phyloP scores from a whole-genome alignment of 2,888 invertebrate species.

The Creontiades dilutus region DNA sequence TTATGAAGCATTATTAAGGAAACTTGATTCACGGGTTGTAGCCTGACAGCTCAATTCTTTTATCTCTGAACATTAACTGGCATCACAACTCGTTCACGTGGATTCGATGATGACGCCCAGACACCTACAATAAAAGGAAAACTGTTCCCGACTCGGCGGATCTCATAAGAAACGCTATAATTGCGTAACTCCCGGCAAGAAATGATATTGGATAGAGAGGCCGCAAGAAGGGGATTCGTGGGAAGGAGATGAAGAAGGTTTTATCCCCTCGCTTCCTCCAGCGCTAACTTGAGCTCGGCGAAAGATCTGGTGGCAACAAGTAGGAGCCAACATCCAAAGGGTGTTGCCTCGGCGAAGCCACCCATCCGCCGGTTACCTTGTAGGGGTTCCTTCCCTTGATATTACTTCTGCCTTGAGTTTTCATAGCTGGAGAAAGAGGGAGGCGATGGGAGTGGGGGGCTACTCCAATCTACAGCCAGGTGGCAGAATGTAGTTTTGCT shows the following conservation, averaged over 20 bases:
- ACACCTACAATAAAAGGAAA: neutral
- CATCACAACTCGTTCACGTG: neutral
- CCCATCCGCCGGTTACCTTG: slow-evolving; percentile 30
- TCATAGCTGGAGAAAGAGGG: slow-evolving; percentile 40
- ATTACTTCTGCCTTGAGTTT: slow-evolving; percentile 63
- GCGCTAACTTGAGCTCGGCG: slow-evolving; percentile 26
- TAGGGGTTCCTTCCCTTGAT: slow-evolving; percentile 56
- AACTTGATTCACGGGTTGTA: no score
- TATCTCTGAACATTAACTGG: neutral
- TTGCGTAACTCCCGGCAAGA: slow-evolving; percentile 45
- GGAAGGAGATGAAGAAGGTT: neutral
- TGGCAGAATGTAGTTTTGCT: slow-evolving; percentile 58
- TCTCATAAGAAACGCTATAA: slow-evolving; percentile 6
- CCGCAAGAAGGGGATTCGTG: neutral
- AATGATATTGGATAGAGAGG: slow-evolving; percentile 45
- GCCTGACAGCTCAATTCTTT: neutral
- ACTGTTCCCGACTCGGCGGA: neutral
- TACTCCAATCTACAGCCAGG: slow-evolving; percentile 63
- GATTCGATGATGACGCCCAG: neutral
- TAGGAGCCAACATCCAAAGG: slow-evolving; percentile 61
- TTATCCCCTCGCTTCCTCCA: neutral
- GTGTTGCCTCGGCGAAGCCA: slow-evolving; percentile 62
- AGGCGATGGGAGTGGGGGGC: slow-evolving; percentile 13
- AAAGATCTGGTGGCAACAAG: slow-evolving; percentile 64
- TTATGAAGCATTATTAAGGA: no score